phyloP scores from a whole-genome alignment of 2,888 invertebrate genomes.

The Agapetus fuscipes region DNA sequence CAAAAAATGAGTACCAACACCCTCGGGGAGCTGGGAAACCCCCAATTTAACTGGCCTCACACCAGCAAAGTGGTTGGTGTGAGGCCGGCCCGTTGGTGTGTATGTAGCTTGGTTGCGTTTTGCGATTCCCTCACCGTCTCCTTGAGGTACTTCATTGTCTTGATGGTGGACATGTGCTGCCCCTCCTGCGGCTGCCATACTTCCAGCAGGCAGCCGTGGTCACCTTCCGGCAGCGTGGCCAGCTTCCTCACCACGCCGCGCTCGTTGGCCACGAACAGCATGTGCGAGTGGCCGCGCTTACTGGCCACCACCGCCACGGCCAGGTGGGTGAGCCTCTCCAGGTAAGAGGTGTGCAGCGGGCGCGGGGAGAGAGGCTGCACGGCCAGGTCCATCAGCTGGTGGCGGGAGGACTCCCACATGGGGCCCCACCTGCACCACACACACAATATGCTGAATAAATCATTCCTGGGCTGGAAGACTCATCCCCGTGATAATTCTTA shows the following conservation, averaged over 20 bases:
- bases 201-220: slow-evolving; percentile 75
- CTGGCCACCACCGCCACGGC: slow-evolving; percentile 73
- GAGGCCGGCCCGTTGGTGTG: no score
- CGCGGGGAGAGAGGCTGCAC: slow-evolving; percentile 62
- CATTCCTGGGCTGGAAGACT: no score
- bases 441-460: no score
- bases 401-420: slow-evolving; percentile 55
- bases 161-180: slow-evolving; percentile 26
- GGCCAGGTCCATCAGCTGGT: slow-evolving; percentile 81
- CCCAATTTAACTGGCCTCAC: no score
- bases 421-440: no score
- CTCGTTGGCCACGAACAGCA: slow-evolving; percentile 72
- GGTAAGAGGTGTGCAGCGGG: slow-evolving; percentile 60
- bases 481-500: no score
- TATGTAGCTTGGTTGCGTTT: no score
- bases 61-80: no score
- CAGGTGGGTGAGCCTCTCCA: slow-evolving; percentile 67
- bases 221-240: slow-evolving; percentile 58
- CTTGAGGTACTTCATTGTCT: slow-evolving; percentile 67
- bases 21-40: no score
- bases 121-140: slow-evolving; percentile 64
- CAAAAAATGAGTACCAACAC: no score
- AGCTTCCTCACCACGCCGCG: slow-evolving; percentile 72
- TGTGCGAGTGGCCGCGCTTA: slow-evolving; percentile 60
- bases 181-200: slow-evolving; percentile 61